Evolutionary conservation across 2,888 invertebrate genomes (phyloP), one percentile per base, ranked within the genome.

Genomic region (Leptopilina myrica): DNA sequence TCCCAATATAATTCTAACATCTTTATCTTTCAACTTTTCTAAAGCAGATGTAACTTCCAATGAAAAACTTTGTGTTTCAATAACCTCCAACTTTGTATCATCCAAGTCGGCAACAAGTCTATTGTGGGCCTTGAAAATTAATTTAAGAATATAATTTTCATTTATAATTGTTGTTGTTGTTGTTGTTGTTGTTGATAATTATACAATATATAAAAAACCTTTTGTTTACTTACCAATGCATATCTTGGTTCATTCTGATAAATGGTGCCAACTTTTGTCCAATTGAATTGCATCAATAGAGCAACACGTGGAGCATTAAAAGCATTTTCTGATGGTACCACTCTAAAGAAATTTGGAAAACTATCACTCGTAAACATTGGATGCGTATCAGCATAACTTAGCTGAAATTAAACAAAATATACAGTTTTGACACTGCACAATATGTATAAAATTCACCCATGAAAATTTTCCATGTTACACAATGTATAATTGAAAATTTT

Each of bases 371-470:
- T 97, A 92, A 98, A 98, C 96, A 98, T 98, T 0, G 99, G 99
- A 92, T 99, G 98, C 5, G 98, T 99, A 92, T 99, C 99, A 6
- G 98, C 98, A 92, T 98, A 99, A 14, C 98, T 98, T 9, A 99
- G 93, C 96, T 98, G 93, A 26, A 69, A 69, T 49, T 14, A 20
- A 15, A 33, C 33, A 33, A 33, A 33, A 33, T 33, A 2, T 33
- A 26, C 1, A 33, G 2, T 33, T 20, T 20, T 20, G 0, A 20
- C 20, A 20, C 20, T 20, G 20, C 20, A 20, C 20, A n/a, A n/a
- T n/a, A 20, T 20, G 20, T 20, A 1, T 20, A 20, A 20, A 20
- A 20, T n/a, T n/a, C n/a, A n/a, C n/a, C n/a, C n/a, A n/a, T 20
- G 20, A 20, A 20, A 20, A 20, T 20, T 20, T 20, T 20, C 20